These are phyloP conservation scores for Atta texana DNA, from an alignment of 1,140 invertebrate genomes.

Conservation along the genomic window DNA sequence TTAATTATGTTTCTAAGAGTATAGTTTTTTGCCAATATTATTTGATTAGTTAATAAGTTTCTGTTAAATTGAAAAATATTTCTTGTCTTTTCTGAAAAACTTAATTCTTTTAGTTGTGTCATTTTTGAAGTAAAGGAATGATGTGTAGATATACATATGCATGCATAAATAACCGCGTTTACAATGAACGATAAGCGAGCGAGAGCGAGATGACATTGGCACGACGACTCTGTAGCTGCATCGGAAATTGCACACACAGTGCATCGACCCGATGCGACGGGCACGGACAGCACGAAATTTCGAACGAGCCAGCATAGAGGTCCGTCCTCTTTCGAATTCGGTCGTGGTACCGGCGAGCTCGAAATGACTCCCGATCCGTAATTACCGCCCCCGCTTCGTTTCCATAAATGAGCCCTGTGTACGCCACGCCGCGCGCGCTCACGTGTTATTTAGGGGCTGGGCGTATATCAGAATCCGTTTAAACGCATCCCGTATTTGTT, in stretches of 20 bases:
- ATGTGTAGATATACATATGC: no score
- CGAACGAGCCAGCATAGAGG: slow-evolving; percentile 15
- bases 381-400: slow-evolving; percentile 60
- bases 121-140: no score
- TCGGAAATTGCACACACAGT: slow-evolving; percentile 71
- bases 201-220: slow-evolving; percentile 50
- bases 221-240: slow-evolving; percentile 52
- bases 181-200: slow-evolving; percentile 69
- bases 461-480: slow-evolving; percentile 60
- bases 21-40: no score
- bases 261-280: slow-evolving; percentile 32
- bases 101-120: no score
- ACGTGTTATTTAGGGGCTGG: slow-evolving; percentile 51
- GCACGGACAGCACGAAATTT: slow-evolving; percentile 38
- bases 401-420: slow-evolving; percentile 61
- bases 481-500: slow-evolving; percentile 59
- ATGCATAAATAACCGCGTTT: slow-evolving; percentile 73
- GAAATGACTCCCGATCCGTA: slow-evolving; percentile 65
- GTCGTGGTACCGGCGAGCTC: slow-evolving; percentile 16
- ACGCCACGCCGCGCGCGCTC: background rate
- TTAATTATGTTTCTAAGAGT: no score
- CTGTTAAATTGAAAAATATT: no score
- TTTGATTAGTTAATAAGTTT: no score
- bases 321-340: slow-evolving; percentile 63
- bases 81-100: no score